phyloP scores from a whole-genome alignment of 2,113 vertebrate species.

The Grallaria varia region DNA sequence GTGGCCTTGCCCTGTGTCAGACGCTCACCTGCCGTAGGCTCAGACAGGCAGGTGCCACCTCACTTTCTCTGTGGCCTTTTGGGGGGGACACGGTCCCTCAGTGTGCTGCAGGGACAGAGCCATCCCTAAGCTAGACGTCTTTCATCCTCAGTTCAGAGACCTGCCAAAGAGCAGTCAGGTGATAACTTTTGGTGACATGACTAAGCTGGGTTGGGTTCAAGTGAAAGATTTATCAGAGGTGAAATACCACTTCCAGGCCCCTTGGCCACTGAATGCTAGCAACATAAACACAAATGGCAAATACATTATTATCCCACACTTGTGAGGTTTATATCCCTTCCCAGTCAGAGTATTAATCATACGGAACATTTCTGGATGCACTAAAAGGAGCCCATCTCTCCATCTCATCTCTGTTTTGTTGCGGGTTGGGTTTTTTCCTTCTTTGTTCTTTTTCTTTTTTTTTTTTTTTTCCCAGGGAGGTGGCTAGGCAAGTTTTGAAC shows the following conservation, averaged over 20 bases:
- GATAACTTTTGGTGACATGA: background rate
- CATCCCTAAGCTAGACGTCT: background rate
- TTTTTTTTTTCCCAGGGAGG: accelerated
- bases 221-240: constrained; percentile 25
- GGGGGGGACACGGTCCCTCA: accelerated
- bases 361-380: background rate
- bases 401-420: background rate
- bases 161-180: background rate
- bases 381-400: background rate
- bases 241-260: background rate
- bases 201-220: background rate
- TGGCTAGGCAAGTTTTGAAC: background rate
- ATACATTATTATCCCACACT: background rate
- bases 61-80: background rate
- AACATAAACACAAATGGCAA: background rate
- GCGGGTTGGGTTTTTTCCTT: too few relatives aligned
- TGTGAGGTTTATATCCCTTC: background rate
- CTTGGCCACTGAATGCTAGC: background rate
- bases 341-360: background rate
- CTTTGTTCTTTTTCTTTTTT: background rate
- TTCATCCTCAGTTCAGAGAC: background rate
- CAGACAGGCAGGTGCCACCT: background rate
- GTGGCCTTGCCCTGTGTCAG: background rate
- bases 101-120: background rate
- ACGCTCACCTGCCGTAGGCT: background rate